Base-by-base conservation (phyloP, 2,797 vertebrate species). In the Harpagifer antarcticus region DNA sequence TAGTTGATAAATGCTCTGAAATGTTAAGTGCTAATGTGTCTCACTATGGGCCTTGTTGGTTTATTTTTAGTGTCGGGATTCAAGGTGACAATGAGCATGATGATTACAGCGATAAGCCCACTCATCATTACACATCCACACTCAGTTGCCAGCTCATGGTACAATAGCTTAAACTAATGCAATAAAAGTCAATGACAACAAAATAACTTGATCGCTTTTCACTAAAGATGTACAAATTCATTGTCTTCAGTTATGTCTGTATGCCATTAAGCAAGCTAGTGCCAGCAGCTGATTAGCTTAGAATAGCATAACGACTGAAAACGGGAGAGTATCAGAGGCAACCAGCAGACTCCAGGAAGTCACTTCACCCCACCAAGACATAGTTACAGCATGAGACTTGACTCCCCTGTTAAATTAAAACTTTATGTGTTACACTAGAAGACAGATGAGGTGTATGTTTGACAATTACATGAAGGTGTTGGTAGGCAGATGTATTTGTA, bases 21-120 rank as follows among this genome's bases (percentile, higher is more conserved):
- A 27, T 33, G 72, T 55, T 11, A 45, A 15, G 40, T 47, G 45
- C 6, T 45, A 11, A 70, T 44, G 20, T 50, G 44, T 11, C 16
- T 1, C 27, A 66, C 15, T 13, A 2, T 16, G 14, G 23, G 33
- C 20, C n/a, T 63, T 40, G 33, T 55, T 37, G 33, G 33, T n/a
- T 37, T 73, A 52, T 40, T 61, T 61, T 66, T 20, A 60, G 50
- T 40, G 11, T 42, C 3, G 9, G 15, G 5, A 44, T 47, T 44
- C 44, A 63, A 74, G 52, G 59, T 78, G 63, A 71, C 53, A 40
- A 40, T 69, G 44, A 57, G 16, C 42, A 17, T n/a, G 37, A 45
- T 57, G 40, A 74, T 50, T 31, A 56, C 49, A 7, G n/a, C 0
- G 20, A 44, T 40, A 19, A 45, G 37, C 20, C 33, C 33, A 43